These are phyloP conservation scores for Brachypodius melanocephalos DNA, from an alignment of 2,113 vertebrate species.

Conservation along the genomic window DNA sequence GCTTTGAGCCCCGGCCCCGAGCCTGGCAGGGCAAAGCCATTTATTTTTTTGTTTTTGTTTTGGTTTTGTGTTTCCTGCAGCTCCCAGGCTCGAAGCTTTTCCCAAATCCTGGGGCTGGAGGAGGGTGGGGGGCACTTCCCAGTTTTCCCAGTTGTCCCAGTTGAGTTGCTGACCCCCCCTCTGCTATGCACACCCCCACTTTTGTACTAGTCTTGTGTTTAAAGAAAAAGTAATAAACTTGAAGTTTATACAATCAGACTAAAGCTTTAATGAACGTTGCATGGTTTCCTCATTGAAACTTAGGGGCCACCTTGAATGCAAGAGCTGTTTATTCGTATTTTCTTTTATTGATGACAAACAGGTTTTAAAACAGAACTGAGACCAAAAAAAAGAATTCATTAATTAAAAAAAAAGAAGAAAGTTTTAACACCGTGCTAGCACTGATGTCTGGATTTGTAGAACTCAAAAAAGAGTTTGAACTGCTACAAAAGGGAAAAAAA, in stretches of 20 bases:
- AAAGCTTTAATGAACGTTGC: slow-evolving; percentile 29
- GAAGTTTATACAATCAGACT: slow-evolving; percentile 49
- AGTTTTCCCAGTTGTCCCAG: not conserved
- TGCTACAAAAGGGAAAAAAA: slow-evolving; percentile 50
- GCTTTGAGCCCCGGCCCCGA: not conserved
- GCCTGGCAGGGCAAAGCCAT: not conserved
- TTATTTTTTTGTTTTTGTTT: too few species aligned
- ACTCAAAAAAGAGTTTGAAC: slow-evolving; percentile 41
- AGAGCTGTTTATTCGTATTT: slow-evolving; percentile 68
- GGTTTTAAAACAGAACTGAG: slow-evolving; percentile 77
- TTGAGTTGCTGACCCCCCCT: not conserved
- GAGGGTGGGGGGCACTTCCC: not conserved
- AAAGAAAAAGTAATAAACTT: slow-evolving; percentile 32
- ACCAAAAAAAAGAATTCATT: slow-evolving; percentile 23
- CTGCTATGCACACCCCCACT: not conserved
- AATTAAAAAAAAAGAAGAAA: not conserved
- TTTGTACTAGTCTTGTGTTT: slow-evolving; percentile 50
- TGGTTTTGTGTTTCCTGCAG: accelerated
- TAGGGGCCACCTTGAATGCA: slow-evolving; percentile 21
- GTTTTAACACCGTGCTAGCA: slow-evolving; percentile 64
- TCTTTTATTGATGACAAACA: slow-evolving; percentile 75
- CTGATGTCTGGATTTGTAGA: slow-evolving; percentile 61
- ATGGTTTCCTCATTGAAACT: not conserved
- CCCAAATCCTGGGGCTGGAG: not conserved
- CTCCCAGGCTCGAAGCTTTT: accelerated